Evolutionary conservation across 1,140 invertebrate genomes (phyloP).

Genomic region (Armadillidium nasatum): DNA sequence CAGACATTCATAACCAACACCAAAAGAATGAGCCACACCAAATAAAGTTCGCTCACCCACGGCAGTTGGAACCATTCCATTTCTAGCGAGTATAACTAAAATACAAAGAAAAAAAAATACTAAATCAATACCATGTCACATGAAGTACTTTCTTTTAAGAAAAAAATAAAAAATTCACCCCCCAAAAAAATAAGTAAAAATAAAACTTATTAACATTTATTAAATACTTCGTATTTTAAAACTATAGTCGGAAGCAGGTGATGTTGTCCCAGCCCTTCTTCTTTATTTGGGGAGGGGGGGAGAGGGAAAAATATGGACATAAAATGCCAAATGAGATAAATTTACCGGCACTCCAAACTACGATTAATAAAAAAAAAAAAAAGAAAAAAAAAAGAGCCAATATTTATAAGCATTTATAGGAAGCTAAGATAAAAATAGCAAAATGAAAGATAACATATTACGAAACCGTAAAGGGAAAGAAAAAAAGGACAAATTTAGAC

Average conservation of each 20-base stretch:
- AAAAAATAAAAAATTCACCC: background rate
- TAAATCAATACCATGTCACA: conserved; percentile 45
- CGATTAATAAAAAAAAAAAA: no score
- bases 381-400: no score
- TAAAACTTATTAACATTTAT: no score
- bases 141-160: conserved; percentile 26
- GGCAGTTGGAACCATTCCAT: conserved; percentile 63
- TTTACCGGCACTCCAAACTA: no score
- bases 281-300: background rate
- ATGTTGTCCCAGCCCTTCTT: background rate
- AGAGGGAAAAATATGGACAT: no score
- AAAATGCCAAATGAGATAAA: no score
- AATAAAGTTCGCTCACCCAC: conserved; percentile 61
- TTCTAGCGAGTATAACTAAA: conserved; percentile 68
- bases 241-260: background rate
- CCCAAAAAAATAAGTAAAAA: background rate
- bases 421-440: no score
- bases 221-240: no score
- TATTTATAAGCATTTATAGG: no score
- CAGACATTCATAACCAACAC: conserved; percentile 48
- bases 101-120: conserved; percentile 50
- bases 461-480: no score
- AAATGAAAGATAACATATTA: no score
- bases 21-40: conserved; percentile 48
- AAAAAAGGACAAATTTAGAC: no score